Conservation (phyloP, 2,113 vertebrate species). For the Pygoscelis adeliae region DNA sequence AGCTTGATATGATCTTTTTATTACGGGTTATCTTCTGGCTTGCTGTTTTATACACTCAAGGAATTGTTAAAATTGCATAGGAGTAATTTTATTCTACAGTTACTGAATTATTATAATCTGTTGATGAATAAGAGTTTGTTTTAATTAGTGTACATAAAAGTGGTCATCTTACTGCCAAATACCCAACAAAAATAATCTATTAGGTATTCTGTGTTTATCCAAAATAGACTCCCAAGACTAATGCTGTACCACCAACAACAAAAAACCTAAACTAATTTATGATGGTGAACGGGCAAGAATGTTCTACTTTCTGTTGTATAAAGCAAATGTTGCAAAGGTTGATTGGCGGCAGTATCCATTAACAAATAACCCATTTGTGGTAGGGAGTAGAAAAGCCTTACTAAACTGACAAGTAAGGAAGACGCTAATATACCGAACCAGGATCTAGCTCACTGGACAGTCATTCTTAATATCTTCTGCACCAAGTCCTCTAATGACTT, state of each 20-base stretch:
- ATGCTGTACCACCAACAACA: background rate
- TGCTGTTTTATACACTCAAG: conserved; percentile 30
- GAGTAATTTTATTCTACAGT: conserved; percentile 27
- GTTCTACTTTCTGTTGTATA: conserved; percentile 54
- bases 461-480: conserved; percentile 79
- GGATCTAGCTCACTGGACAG: conserved; percentile 60
- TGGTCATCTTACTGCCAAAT: conserved; percentile 32
- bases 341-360: conserved; percentile 60
- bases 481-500: conserved; percentile 83
- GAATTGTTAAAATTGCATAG: conserved; percentile 28
- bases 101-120: conserved; percentile 1
- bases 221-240: background rate
- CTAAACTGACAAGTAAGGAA: conserved; percentile 49
- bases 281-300: conserved; percentile 1
- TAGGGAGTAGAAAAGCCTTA: conserved; percentile 45
- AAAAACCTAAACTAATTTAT: background rate
- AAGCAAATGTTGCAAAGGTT: conserved; percentile 53
- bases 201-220: background rate
- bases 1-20: conserved; percentile 59
- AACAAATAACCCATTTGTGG: conserved; percentile 55
- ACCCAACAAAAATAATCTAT: background rate
- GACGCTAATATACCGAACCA: conserved; percentile 25
- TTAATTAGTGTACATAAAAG: conserved; percentile 53
- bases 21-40: conserved; percentile 66
- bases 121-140: conserved; percentile 26